Evolutionary conservation across 2,113 vertebrate species (phyloP), one percentile per base, ranked within the genome.

Genomic region (Orycteropus afer): DNA sequence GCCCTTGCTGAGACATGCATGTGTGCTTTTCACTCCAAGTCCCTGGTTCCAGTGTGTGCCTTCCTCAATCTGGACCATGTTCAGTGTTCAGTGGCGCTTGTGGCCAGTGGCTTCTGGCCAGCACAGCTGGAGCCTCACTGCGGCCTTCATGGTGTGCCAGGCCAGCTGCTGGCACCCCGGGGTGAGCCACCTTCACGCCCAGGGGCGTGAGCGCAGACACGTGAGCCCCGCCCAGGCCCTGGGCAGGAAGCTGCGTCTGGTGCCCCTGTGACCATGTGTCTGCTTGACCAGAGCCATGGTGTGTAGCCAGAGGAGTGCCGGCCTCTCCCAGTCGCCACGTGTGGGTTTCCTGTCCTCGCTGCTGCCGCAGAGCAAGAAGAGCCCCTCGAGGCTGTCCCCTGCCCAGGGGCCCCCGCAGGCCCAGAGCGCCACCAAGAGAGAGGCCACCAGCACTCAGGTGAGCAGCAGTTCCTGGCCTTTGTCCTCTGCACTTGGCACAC

Each of bases 281-380:
- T 97, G 90, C 93, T 73, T 57, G 85, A 47, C 45, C 95, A 99
- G 99, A 81, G 99, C 99, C 96, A 98, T 99, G 98, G 98, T 99
- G 81, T 99, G 98, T 86, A 99, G 98, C 97, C 99, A 99, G 98
- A 99, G 99, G 80, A 98, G 93, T 10, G 88, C 98, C 27, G 98
- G 98, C 57, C 97, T 98, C 71, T 98, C 98, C 40, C 98, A 99
- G 63, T 99, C 99, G 0, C 98, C 99, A 40, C 98, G 99, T 0
- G 98, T 98, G 97, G 98, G 98, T 27, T 99, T 99, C 97, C 97
- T 99, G 98, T 99, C 99, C 15, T 99, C 99, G 13, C 98, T 99
- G 95, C 98, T 99, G 81, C 99, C 99, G 0, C 99, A 99, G 89
- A 98, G 98, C 80, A 99, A 98, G 97, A 99, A 99, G 69, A 98